A percentile compares a stretch with the other conserved stretches of the same genome.
Evolutionary conservation across 2,888 invertebrate species (phyloP).

Genomic region (Polymixis flavicincta): DNA sequence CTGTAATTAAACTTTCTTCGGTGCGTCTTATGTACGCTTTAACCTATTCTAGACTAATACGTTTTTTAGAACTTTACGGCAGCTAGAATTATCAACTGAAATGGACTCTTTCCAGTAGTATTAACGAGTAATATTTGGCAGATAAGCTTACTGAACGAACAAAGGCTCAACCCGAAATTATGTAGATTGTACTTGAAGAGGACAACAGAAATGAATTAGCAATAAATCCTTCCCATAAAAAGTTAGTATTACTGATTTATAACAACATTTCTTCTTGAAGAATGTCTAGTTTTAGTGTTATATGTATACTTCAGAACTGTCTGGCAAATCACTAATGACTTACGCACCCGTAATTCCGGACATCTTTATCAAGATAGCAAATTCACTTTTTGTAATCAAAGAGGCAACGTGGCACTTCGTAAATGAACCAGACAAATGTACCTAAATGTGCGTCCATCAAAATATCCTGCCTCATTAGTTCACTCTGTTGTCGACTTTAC

Average conservation of each 20-base stretch:
- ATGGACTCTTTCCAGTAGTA: not conserved
- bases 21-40: slow-evolving; percentile 49
- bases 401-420: slow-evolving; percentile 33
- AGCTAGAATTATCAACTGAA: slow-evolving; percentile 15
- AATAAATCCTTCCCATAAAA: slow-evolving; percentile 10
- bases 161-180: not conserved
- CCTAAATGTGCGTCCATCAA: slow-evolving; percentile 55
- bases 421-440: slow-evolving; percentile 54
- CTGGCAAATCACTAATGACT: slow-evolving; percentile 38
- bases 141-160: not conserved
- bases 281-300: not conserved
- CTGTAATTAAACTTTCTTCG: slow-evolving; percentile 61
- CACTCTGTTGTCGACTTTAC: slow-evolving; percentile 45
- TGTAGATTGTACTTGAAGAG: not conserved
- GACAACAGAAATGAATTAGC: not conserved
- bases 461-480: slow-evolving; percentile 56
- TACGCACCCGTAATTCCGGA: slow-evolving; percentile 23
- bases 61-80: slow-evolving; percentile 38
- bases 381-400: slow-evolving; percentile 43
- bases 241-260: not conserved
- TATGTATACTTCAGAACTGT: slow-evolving; percentile 5
- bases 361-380: slow-evolving; percentile 29
- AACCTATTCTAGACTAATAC: slow-evolving; percentile 36
- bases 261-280: slow-evolving; percentile 4
- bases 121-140: not conserved